Percentiles rank a stretch among this genome's conserved stretches.
phyloP scores from a whole-genome alignment of 53 echinoderm and acorn worm species.

The Glandiceps talaboti region DNA sequence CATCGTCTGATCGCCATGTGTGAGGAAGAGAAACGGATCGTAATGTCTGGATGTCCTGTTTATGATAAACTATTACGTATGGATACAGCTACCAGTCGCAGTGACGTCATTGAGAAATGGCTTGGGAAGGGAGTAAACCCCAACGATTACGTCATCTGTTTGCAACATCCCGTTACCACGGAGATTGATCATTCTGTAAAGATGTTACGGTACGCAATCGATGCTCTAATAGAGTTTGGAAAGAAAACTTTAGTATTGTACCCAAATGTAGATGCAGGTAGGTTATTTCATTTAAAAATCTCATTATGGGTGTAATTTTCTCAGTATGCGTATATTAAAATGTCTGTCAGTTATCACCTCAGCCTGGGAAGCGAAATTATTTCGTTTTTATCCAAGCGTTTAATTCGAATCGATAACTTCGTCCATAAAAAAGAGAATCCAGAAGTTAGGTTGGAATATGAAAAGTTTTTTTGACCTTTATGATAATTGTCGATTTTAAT shows the following conservation, averaged over 20 bases:
- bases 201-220: conserved; percentile 85
- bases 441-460: no score
- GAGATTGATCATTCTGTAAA: conserved; percentile 76
- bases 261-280: conserved; percentile 94
- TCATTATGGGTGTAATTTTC: no score
- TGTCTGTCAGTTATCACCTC: no score
- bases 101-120: conserved; percentile 74
- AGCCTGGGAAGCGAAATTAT: no score
- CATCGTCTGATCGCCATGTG: conserved; percentile 82
- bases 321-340: no score
- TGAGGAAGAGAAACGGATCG: conserved; percentile 78
- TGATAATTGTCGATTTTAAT: no score
- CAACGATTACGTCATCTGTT: conserved; percentile 71
- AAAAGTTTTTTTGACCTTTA: no score
- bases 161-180: conserved; percentile 94
- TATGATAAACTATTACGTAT: conserved; percentile 67
- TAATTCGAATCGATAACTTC: no score
- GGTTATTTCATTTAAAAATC: conserved; percentile 7
- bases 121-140: conserved; percentile 26
- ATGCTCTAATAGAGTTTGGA: conserved; percentile 70
- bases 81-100: conserved; percentile 26
- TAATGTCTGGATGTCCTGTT: conserved; percentile 80
- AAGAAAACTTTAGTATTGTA: conserved; percentile 72
- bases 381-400: no score
- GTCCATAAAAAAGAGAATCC: no score